Conservation (phyloP, 2,113 vertebrate genomes). For the Procapra przewalskii region DNA sequence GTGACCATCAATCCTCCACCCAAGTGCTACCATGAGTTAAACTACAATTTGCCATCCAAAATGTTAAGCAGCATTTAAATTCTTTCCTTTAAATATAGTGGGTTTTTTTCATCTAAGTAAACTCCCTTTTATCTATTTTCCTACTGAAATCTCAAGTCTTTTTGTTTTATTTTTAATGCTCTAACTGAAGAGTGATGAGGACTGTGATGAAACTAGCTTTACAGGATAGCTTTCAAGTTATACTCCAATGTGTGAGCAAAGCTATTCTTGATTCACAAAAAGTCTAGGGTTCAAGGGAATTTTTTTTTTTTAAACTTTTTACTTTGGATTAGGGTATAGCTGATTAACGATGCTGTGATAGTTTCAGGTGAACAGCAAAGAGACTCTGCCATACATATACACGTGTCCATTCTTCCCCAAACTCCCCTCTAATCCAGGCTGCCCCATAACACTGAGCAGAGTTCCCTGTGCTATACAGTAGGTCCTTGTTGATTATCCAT, state of each 20-base stretch:
- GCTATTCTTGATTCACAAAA: background rate
- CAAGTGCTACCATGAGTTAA: background rate
- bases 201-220: background rate
- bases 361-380: background rate
- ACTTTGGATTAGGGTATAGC: background rate
- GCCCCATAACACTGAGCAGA: background rate
- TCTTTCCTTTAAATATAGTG: background rate
- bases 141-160: background rate
- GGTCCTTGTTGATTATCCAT: background rate
- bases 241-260: background rate
- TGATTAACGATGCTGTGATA: background rate
- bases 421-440: background rate
- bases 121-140: background rate
- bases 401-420: background rate
- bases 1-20: background rate
- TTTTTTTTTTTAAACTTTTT: background rate
- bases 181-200: background rate
- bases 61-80: background rate
- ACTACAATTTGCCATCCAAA: background rate
- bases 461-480: background rate
- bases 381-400: background rate
- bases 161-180: background rate
- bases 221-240: background rate
- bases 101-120: background rate
- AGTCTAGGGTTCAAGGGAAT: background rate